Percentiles rank a stretch among this genome's conserved stretches.
Conservation (phyloP, 2,797 vertebrate genomes). For the Botia kubotai region DNA sequence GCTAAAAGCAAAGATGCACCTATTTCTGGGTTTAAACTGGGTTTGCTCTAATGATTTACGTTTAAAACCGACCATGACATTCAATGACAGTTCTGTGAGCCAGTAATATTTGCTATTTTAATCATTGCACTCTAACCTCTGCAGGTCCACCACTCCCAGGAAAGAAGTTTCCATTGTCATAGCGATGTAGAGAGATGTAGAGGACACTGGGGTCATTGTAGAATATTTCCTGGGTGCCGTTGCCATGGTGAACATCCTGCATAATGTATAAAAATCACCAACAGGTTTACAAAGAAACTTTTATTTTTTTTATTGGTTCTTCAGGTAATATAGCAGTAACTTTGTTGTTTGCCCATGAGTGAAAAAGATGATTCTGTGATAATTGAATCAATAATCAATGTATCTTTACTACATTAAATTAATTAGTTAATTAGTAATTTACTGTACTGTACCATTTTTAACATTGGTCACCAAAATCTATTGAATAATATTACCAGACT, state of each 20-base stretch:
- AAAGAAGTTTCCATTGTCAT: conserved; percentile 94
- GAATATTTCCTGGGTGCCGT: conserved; percentile 94
- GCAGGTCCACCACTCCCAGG: conserved; percentile 90
- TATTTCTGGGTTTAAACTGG: not conserved
- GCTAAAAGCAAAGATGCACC: not conserved
- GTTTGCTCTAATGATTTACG: not conserved
- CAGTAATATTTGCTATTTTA: not conserved
- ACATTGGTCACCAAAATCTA: not conserved
- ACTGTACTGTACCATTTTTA: no score
- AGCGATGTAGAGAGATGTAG: conserved; percentile 94
- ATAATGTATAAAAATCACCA: not conserved
- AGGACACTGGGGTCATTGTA: conserved; percentile 91
- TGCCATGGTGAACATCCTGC: conserved; percentile 96
- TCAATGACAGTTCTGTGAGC: not conserved
- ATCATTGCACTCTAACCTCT: conserved; percentile 78
- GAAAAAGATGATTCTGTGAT: no score
- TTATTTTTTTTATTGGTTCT: no score
- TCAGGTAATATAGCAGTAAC: no score
- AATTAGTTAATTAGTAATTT: no score
- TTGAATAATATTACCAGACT: not conserved
- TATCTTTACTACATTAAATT: no score
- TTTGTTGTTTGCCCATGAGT: no score
- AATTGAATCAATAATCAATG: no score
- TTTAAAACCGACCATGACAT: not conserved
- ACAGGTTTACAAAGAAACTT: not conserved